Percentiles rank a stretch among this genome's conserved stretches.
Conservation (phyloP, 2,113 vertebrate genomes). For the Mellivora capensis region DNA sequence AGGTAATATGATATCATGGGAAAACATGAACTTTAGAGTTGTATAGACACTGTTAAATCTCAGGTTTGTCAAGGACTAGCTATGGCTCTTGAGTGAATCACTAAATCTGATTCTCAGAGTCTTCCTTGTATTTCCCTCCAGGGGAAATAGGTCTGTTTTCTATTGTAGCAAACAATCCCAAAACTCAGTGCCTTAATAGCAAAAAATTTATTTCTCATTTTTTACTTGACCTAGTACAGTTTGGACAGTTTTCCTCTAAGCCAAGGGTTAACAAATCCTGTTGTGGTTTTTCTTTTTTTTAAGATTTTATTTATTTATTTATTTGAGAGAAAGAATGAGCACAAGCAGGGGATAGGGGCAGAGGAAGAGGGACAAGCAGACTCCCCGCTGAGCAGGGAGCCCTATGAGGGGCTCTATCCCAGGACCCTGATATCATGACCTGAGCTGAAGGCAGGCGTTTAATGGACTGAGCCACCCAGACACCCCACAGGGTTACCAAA, state of each 20-base stretch:
- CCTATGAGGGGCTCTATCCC: not conserved
- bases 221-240: not conserved
- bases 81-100: not conserved
- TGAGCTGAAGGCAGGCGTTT: not conserved
- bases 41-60: not conserved
- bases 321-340: not conserved
- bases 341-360: not conserved
- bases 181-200: not conserved
- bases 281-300: not conserved
- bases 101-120: not conserved
- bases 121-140: not conserved
- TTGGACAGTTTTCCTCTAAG: not conserved
- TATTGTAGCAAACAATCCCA: not conserved
- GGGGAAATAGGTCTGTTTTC: not conserved
- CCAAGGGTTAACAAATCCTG: not conserved
- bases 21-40: not conserved
- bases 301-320: not conserved
- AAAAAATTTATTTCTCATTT: not conserved
- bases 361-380: not conserved
- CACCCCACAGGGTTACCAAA: not conserved
- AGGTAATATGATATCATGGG: not conserved
- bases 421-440: not conserved
- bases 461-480: not conserved
- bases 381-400: not conserved
- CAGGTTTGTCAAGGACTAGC: not conserved